Percentiles rank a stretch among this genome's conserved stretches.
phyloP scores from a whole-genome alignment of 2,888 invertebrate genomes.

The Nymphalis polychloros region DNA sequence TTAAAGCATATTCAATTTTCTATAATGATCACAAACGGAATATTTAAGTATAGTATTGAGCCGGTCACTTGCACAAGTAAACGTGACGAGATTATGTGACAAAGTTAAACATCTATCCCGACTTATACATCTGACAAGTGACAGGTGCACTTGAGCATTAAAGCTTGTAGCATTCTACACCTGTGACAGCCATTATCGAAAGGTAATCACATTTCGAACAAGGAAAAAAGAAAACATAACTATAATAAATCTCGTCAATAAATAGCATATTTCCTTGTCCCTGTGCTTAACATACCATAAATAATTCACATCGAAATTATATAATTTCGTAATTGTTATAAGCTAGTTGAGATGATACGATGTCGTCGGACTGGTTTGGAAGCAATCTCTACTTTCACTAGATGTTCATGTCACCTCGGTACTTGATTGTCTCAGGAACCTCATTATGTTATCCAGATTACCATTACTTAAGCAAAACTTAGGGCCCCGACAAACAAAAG shows the following conservation, averaged over 20 bases:
- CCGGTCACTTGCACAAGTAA: background rate
- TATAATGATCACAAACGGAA: no score
- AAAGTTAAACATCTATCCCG: background rate
- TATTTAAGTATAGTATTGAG: background rate
- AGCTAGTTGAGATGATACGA: conserved; percentile 44
- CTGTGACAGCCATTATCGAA: background rate
- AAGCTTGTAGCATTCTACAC: background rate
- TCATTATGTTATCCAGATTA: conserved; percentile 38
- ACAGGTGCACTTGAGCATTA: background rate
- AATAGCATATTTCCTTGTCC: background rate
- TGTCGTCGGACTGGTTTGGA: conserved; percentile 59
- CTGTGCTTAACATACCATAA: conserved; percentile 1
- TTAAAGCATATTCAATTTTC: no score
- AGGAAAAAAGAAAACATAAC: background rate
- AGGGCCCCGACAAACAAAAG: background rate
- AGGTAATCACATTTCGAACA: background rate
- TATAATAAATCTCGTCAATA: background rate
- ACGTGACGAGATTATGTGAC: background rate
- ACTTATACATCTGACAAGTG: background rate
- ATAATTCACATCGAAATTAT: conserved; percentile 2
- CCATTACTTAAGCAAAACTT: conserved; percentile 19
- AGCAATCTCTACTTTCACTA: conserved; percentile 50
- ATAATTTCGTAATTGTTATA: conserved; percentile 19
- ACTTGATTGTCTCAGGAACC: conserved; percentile 40
- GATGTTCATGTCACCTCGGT: conserved; percentile 47